These are phyloP conservation scores for Troides aeacus DNA, from an alignment of 2,888 invertebrate species.

Conservation along the genomic window DNA sequence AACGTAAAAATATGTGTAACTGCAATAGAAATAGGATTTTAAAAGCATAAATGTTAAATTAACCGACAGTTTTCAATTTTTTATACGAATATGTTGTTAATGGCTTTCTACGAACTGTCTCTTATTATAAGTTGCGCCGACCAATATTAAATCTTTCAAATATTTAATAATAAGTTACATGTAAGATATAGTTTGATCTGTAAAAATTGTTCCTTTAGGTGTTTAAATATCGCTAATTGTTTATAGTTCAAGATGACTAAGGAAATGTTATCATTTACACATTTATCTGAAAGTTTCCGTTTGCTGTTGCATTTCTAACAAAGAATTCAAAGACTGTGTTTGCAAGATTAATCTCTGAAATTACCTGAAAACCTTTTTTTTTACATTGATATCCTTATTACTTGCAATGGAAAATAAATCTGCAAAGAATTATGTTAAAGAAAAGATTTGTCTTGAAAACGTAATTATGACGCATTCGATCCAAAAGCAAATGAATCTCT, in stretches of 20 bases:
- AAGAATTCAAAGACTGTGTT: constrained; percentile 22
- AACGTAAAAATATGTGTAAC: constrained; percentile 23
- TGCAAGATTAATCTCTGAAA: constrained; percentile 3
- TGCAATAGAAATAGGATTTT: constrained; percentile 28
- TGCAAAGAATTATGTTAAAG: not conserved
- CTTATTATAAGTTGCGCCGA: constrained; percentile 54
- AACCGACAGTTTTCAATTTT: constrained; percentile 27
- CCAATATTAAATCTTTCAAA: constrained; percentile 48
- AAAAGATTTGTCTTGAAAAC: not conserved
- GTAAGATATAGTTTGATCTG: constrained; percentile 42
- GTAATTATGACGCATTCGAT: not conserved
- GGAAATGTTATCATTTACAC: constrained; percentile 17
- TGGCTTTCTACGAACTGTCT: constrained; percentile 32
- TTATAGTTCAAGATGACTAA: constrained; percentile 23
- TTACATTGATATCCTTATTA: not conserved
- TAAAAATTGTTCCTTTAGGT: constrained; percentile 46
- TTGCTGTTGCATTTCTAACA: not conserved
- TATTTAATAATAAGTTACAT: constrained; percentile 40
- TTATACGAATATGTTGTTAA: constrained; percentile 25
- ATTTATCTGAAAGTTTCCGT: constrained; percentile 4
- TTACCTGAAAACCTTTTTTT: not conserved
- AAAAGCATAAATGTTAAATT: constrained; percentile 18
- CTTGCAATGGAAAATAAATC: not conserved
- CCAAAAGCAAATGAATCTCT: constrained; percentile 40
- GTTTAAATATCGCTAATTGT: constrained; percentile 30